phyloP scores from a whole-genome alignment of 2,888 invertebrate species.

The Harpalus rufipes region DNA sequence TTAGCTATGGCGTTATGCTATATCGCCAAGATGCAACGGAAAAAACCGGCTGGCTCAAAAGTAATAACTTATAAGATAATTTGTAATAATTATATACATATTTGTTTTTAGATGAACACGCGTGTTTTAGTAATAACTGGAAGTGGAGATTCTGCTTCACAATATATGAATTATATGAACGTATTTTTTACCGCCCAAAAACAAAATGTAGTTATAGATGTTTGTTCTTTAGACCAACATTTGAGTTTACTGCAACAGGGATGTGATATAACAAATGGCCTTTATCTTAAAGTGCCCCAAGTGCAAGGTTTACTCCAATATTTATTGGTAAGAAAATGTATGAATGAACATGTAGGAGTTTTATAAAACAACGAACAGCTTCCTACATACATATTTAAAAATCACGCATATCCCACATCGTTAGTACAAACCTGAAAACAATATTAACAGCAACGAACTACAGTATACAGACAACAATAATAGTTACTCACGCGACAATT shows the following conservation, averaged over 20 bases:
- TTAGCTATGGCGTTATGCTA: slow-evolving; percentile 94
- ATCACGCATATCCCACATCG: no score
- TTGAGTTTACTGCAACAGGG: slow-evolving; percentile 96
- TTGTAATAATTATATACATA: slow-evolving; percentile 9
- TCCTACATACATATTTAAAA: no score
- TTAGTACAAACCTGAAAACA: no score
- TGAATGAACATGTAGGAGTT: no score
- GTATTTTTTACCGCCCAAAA: slow-evolving; percentile 96
- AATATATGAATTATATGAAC: slow-evolving; percentile 99
- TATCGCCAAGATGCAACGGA: slow-evolving; percentile 86
- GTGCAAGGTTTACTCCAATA: slow-evolving; percentile 92
- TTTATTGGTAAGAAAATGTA: slow-evolving; percentile 82
- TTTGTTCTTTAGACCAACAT: slow-evolving; percentile 94
- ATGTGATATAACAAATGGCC: slow-evolving; percentile 96
- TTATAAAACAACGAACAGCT: no score
- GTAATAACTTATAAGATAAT: slow-evolving; percentile 70
- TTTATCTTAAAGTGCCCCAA: slow-evolving; percentile 93
- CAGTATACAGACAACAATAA: no score
- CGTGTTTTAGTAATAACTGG: slow-evolving; percentile 93
- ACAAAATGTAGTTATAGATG: slow-evolving; percentile 93
- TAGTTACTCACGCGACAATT: no score
- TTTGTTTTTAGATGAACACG: slow-evolving; percentile 80
- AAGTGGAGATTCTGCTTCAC: slow-evolving; percentile 93
- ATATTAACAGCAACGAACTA: no score
- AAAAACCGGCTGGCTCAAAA: slow-evolving; percentile 82